Evolutionary conservation across 1,140 invertebrate genomes (phyloP).

Genomic region (Battus philenor): DNA sequence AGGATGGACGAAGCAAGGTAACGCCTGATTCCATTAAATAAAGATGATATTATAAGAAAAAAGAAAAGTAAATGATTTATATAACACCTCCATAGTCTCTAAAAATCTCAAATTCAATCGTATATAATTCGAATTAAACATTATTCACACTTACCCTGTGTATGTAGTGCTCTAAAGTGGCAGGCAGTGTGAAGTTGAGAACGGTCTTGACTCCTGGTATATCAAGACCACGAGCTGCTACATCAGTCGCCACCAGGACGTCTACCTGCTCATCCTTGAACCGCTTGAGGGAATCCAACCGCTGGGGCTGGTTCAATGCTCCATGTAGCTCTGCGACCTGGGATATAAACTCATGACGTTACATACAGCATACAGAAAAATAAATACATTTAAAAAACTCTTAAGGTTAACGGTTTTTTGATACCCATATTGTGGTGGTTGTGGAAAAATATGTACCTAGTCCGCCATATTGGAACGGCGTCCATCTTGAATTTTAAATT

Average conservation of each 20-base stretch:
- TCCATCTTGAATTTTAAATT: too few relatives aligned
- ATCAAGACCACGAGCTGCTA: slow-evolving; percentile 97
- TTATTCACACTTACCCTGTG: slow-evolving; percentile 86
- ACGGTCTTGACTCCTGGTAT: slow-evolving; percentile 97
- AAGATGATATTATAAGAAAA: too few relatives aligned
- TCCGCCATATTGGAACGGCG: too few relatives aligned
- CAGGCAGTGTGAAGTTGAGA: slow-evolving; percentile 97
- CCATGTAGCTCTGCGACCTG: slow-evolving; percentile 96
- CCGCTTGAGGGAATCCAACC: slow-evolving; percentile 90
- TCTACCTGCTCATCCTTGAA: slow-evolving; percentile 94
- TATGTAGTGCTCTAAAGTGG: slow-evolving; percentile 96
- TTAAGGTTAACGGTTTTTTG: too few relatives aligned
- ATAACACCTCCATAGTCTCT: too few relatives aligned
- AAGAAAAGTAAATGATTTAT: too few relatives aligned
- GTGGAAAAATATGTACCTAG: too few relatives aligned
- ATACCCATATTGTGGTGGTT: too few relatives aligned
- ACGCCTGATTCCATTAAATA: too few relatives aligned
- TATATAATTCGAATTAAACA: background rate
- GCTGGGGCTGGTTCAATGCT: slow-evolving; percentile 94
- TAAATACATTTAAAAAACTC: too few relatives aligned
- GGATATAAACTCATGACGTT: background rate
- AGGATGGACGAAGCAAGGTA: too few relatives aligned
- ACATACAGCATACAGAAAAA: background rate
- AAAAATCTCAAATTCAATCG: too few relatives aligned
- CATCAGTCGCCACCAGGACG: slow-evolving; percentile 96